Evolutionary conservation across 2,888 invertebrate genomes (phyloP).

Genomic region (Chymomyza fuscimana): DNA sequence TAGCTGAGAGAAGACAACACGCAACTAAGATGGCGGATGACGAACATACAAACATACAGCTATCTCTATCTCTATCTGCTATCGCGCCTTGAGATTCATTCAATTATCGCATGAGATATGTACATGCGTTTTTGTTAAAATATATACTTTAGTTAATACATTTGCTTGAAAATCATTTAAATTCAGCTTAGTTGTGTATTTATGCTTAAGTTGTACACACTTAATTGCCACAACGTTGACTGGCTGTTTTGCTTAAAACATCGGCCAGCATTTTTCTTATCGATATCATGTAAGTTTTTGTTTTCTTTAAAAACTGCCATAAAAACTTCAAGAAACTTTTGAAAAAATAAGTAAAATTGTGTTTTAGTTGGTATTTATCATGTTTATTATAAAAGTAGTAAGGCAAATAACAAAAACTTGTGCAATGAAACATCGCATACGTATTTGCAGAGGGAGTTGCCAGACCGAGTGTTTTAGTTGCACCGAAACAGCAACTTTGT

Average conservation of each 20-base stretch:
- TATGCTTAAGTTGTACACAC: neutral
- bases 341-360: neutral
- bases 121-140: neutral
- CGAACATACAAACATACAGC: conserved; percentile 5
- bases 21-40: conserved; percentile 77
- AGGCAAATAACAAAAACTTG: no score
- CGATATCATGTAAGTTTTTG: neutral
- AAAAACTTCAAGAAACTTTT: neutral
- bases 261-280: neutral
- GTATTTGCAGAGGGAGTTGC: no score
- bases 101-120: neutral
- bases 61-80: neutral
- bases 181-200: neutral
- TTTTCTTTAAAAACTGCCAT: neutral
- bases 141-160: neutral
- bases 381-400: no score
- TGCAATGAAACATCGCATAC: no score
- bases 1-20: conserved; percentile 71
- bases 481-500: no score
- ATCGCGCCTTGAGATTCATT: neutral
- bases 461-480: no score
- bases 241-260: neutral
- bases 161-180: neutral
- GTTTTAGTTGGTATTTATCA: neutral
- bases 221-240: neutral